A percentile compares a stretch with the other conserved stretches of the same genome.
These are phyloP conservation scores for Crocallis elinguaria DNA, from an alignment of 2,888 invertebrate species.

Conservation along the genomic window DNA sequence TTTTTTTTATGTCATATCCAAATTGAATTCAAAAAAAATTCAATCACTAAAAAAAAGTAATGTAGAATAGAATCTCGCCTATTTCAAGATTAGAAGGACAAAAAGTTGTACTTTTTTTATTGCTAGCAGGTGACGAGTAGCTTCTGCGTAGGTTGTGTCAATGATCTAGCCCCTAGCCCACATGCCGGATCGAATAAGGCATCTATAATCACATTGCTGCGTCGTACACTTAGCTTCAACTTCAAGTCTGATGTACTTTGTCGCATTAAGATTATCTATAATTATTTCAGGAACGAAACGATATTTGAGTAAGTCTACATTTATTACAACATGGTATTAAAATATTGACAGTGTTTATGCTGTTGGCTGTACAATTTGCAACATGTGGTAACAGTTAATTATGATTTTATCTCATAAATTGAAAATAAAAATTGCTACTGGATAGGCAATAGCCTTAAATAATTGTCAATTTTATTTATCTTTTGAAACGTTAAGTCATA, in stretches of 20 bases:
- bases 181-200: conserved; percentile 82
- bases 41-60: neutral
- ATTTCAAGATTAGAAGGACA: conserved; percentile 62
- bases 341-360: conserved; percentile 1
- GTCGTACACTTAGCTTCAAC: conserved; percentile 27
- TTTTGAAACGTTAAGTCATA: too few species aligned
- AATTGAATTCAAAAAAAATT: neutral
- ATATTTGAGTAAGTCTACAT: neutral
- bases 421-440: conserved; percentile 28
- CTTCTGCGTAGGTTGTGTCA: conserved; percentile 81
- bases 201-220: conserved; percentile 73
- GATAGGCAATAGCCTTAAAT: neutral
- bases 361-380: conserved; percentile 29
- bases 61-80: conserved; percentile 13
- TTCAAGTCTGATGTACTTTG: conserved; percentile 7
- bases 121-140: conserved; percentile 78
- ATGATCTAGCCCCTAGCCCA: conserved; percentile 82
- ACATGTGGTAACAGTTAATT: conserved; percentile 46
- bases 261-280: conserved; percentile 9
- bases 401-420: conserved; percentile 49
- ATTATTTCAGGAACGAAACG: neutral
- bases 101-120: conserved; percentile 66
- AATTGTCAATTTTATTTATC: neutral
- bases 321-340: conserved; percentile 14
- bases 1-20: neutral